Percentiles rank a stretch among this genome's conserved stretches.
Evolutionary conservation across 92 coral and sea anemone species (phyloP).

Genomic region (Galaxea fascicularis): DNA sequence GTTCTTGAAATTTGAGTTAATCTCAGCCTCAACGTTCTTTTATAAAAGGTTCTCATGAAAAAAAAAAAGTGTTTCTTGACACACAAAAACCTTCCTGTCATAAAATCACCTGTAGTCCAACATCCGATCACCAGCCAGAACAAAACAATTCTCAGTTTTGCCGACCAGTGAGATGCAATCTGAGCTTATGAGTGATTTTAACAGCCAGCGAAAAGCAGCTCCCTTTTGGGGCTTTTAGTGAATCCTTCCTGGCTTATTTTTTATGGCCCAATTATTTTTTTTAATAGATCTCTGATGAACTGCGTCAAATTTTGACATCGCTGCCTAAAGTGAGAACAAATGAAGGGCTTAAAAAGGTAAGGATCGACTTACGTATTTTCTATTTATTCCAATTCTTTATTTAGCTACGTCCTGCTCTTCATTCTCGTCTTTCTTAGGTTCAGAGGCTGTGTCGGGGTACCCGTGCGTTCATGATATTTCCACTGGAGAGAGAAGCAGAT

Average conservation of each 20-base stretch:
- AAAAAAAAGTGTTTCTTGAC: too few species aligned
- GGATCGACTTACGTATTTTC: neutral
- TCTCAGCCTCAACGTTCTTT: too few species aligned
- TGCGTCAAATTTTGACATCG: conserved; percentile 79
- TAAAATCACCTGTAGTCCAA: too few species aligned
- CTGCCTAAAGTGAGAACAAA: conserved; percentile 67
- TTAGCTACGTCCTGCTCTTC: neutral
- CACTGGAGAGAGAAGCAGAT: conserved; percentile 82
- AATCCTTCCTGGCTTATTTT: neutral
- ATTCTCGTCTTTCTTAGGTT: conserved; percentile 43
- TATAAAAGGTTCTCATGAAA: too few species aligned
- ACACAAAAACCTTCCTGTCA: too few species aligned
- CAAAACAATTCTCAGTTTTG: too few species aligned
- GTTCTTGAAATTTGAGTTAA: too few species aligned
- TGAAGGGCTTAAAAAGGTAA: conserved; percentile 82
- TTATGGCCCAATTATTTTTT: neutral
- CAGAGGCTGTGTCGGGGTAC: conserved; percentile 86
- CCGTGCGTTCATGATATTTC: conserved; percentile 88
- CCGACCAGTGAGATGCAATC: neutral
- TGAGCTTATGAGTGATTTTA: neutral
- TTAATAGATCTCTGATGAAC: conserved; percentile 73
- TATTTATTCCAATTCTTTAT: neutral
- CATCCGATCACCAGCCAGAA: too few species aligned
- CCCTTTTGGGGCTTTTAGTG: too few species aligned
- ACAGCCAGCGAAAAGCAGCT: neutral